A percentile compares a stretch with the other conserved stretches of the same genome.
These are phyloP conservation scores for Acrossocheilus wenchowensis DNA, from an alignment of 2,797 vertebrate species.

Conservation along the genomic window DNA sequence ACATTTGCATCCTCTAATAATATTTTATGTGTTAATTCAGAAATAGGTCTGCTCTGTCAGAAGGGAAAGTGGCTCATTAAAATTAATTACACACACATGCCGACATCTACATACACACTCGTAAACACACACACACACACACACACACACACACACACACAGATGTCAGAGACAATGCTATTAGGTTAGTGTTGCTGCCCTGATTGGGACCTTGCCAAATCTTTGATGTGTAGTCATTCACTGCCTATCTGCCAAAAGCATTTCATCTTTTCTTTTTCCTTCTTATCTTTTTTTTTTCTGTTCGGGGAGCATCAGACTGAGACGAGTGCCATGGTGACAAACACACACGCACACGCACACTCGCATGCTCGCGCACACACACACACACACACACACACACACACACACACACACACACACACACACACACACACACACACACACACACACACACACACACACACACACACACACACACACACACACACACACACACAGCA, in stretches of 20 bases:
- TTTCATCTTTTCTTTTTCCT: constrained; percentile 39
- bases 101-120: not conserved
- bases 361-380: not conserved
- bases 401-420: not conserved
- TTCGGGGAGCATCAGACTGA: constrained; percentile 34
- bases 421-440: not conserved
- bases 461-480: not conserved
- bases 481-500: not conserved
- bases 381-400: not conserved
- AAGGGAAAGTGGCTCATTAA: constrained; percentile 12
- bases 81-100: constrained; percentile 1
- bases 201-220: constrained; percentile 40
- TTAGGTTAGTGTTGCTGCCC: constrained; percentile 37
- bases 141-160: not conserved
- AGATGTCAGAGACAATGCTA: not conserved
- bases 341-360: not conserved
- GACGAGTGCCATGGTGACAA: constrained; percentile 22
- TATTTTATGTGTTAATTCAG: constrained; percentile 2
- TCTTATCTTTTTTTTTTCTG: constrained; percentile 34
- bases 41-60: not conserved
- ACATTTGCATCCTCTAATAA: not conserved
- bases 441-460: not conserved
- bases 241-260: constrained; percentile 41
- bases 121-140: not conserved
- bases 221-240: constrained; percentile 48